Percentiles rank a stretch among this genome's conserved stretches.
Evolutionary conservation across 2,888 invertebrate genomes (phyloP).

Genomic region (Ganaspis brasiliensis): DNA sequence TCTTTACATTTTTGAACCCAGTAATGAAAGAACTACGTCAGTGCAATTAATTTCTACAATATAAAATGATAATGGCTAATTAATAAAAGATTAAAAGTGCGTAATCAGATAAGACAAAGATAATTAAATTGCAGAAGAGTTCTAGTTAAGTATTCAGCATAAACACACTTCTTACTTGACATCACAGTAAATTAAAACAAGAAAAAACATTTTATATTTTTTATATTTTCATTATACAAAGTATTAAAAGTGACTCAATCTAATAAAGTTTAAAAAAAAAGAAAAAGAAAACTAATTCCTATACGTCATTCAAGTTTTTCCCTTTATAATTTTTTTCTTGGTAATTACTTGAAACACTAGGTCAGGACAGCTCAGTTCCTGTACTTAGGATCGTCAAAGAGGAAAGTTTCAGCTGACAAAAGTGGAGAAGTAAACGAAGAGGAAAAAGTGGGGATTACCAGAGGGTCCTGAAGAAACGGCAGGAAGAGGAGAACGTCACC

Average conservation of each 20-base stretch:
- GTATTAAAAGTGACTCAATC: neutral
- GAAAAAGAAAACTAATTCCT: neutral
- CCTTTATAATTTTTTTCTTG: neutral
- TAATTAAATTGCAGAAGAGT: neutral
- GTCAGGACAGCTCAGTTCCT: neutral
- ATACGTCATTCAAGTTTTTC: neutral
- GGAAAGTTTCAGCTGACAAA: neutral
- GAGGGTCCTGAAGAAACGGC: neutral
- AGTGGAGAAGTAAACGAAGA: neutral
- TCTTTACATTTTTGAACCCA: neutral
- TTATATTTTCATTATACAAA: too few relatives aligned
- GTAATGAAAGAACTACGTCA: neutral
- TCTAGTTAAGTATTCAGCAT: neutral
- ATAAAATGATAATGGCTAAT: neutral
- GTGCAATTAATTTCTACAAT: neutral
- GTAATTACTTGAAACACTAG: neutral
- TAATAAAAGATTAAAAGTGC: conserved; percentile 11
- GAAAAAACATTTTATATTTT: too few relatives aligned
- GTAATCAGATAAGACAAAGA: conserved; percentile 14
- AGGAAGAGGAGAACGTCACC: neutral
- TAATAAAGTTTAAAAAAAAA: neutral
- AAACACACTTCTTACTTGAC: neutral
- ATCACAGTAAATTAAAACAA: neutral
- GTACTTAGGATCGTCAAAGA: neutral
- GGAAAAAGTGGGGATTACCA: neutral